phyloP scores from a whole-genome alignment of 2,113 vertebrate species.

The Micromys minutus region DNA sequence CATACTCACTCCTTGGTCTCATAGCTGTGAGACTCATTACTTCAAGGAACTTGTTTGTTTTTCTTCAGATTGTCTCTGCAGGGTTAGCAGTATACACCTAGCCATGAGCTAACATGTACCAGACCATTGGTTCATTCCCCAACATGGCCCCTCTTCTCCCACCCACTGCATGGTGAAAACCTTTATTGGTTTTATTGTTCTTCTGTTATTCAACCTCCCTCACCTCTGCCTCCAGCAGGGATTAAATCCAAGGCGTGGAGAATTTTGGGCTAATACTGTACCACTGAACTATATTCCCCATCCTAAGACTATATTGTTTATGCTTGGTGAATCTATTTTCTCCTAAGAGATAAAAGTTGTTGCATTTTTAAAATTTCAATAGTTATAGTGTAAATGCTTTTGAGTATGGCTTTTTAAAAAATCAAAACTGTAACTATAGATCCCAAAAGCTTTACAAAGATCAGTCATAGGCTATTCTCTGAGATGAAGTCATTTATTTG shows the following conservation, averaged over 20 bases:
- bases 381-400: not conserved
- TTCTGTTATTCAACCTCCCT: not conserved
- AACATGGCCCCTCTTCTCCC: not conserved
- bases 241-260: not conserved
- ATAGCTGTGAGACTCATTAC: not conserved
- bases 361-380: not conserved
- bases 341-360: not conserved
- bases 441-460: not conserved
- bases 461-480: not conserved
- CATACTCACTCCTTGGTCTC: not conserved
- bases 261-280: too few relatives aligned
- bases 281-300: too few relatives aligned
- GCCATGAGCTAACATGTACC: not conserved
- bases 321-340: not conserved
- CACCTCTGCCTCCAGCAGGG: not conserved
- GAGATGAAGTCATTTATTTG: not conserved
- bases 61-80: slow-evolving; percentile 48
- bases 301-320: not conserved
- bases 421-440: not conserved
- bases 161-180: slow-evolving; percentile 43
- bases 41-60: slow-evolving; percentile 33
- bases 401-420: not conserved
- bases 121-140: not conserved
- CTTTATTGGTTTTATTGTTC: not conserved
- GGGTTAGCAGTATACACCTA: not conserved